Base-by-base conservation (phyloP, 1,140 invertebrate species). In the Panagrolaimus sp. region DNA sequence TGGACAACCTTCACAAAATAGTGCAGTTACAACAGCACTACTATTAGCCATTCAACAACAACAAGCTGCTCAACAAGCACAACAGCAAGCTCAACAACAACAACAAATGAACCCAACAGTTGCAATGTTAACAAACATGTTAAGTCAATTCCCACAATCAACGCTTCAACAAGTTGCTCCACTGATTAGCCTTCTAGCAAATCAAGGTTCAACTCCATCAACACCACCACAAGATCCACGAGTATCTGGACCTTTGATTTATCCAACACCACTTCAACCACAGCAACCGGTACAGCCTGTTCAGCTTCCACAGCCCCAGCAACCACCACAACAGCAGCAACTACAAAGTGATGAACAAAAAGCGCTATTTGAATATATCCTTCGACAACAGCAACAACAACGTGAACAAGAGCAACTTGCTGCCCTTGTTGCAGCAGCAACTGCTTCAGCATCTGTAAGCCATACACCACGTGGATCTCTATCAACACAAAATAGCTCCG, bases 161-260 rank as follows among this genome's bases (percentile, higher is more conserved):
- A 27, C 51, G 9, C 31, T 38, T 2, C 51, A 57, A 57, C 51
- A 57, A 57, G 20, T 57, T 27, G 51, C 27, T 57, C 51, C 51
- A 1, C 51, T 57, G 7, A 8, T 57, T 2, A 57, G 20, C 5
- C 9, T 27, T 11, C 20, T 57, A 11, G 20, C 27, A 11, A 27
- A 27, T 27, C 20, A 20, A 16, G 11, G 9, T 11, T 16, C n/a
- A n/a, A n/a, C 51, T 4, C 51, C 51, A 9, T 25, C 51, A 4
- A 27, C 27, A 20, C 51, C 51, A 9, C 51, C 51, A 1, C 31
- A 38, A 7, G n/a, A n/a, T n/a, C 31, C 31, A 38, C 31, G 7
- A 38, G 31, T 38, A 4, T 38, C 31, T 38, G 51, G 14, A 20
- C 51, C 51, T 20, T 25, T 25, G 9, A 57, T 57, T 14, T 57